These are phyloP conservation scores for Catocala fraxini DNA, from an alignment of 2,888 invertebrate genomes.

Conservation along the genomic window DNA sequence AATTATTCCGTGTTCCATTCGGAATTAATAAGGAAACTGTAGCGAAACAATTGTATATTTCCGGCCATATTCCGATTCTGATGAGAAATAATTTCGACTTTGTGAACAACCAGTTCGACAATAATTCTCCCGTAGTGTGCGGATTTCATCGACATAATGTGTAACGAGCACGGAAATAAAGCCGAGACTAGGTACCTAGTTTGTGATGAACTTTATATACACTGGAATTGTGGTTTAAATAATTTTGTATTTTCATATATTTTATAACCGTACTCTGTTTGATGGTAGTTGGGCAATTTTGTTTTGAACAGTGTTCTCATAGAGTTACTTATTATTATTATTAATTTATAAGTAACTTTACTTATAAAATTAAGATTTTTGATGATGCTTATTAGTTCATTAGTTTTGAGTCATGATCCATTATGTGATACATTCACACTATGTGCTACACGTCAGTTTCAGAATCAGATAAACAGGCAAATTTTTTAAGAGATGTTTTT, in stretches of 20 bases:
- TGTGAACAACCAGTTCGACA: constrained; percentile 24
- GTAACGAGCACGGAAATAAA: constrained; percentile 29
- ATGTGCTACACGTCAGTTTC: too few species aligned
- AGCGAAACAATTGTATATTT: constrained; percentile 44
- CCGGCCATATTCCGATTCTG: constrained; percentile 37
- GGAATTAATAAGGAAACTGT: constrained; percentile 48
- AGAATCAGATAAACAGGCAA: too few species aligned
- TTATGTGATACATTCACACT: too few species aligned
- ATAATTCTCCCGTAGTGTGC: constrained; percentile 21
- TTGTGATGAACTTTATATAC: background rate
- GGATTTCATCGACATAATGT: constrained; percentile 26
- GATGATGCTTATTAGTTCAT: too few species aligned
- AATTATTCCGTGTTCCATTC: constrained; percentile 30
- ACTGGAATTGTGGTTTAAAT: background rate
- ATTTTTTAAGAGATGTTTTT: too few species aligned
- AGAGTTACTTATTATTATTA: too few species aligned
- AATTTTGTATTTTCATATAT: background rate
- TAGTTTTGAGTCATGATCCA: too few species aligned
- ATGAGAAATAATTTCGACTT: constrained; percentile 47
- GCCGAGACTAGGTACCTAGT: background rate
- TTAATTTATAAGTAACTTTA: too few species aligned
- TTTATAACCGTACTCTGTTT: background rate
- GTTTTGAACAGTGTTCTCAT: background rate
- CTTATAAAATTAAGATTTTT: too few species aligned
- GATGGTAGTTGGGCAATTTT: background rate